Conservation (phyloP, 2,888 invertebrate species). For the Scelioninae gen. 2 region DNA sequence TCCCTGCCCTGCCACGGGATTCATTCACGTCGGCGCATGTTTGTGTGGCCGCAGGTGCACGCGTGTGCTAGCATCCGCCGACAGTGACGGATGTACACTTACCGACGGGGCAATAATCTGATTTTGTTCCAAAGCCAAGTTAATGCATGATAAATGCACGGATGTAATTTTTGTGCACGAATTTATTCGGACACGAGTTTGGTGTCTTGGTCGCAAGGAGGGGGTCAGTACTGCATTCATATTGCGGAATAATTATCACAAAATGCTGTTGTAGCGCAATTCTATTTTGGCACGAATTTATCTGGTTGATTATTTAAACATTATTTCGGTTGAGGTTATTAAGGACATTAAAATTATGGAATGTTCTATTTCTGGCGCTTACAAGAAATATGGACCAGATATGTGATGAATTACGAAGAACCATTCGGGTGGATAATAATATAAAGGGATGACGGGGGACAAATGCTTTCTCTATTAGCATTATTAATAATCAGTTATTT, state of each 20-base stretch:
- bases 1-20: constrained; percentile 17
- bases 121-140: constrained; percentile 39
- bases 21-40: constrained; percentile 3
- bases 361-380: neutral
- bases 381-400: neutral
- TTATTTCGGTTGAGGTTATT: neutral
- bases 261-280: neutral
- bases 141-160: constrained; percentile 30
- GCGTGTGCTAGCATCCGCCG: constrained; percentile 23
- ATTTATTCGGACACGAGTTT: no score
- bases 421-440: neutral
- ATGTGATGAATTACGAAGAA: neutral
- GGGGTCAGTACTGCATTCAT: neutral
- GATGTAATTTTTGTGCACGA: no score
- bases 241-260: neutral
- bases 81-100: constrained; percentile 44
- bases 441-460: no score
- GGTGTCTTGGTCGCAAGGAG: no score
- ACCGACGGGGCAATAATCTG: constrained; percentile 38
- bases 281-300: neutral
- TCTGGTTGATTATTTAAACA: neutral
- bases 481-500: no score
- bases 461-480: no score
- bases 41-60: neutral
- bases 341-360: neutral